These are phyloP conservation scores for Eucidaris tribuloides DNA, from an alignment of 35 echinoderm and acorn worm species.

Conservation along the genomic window DNA sequence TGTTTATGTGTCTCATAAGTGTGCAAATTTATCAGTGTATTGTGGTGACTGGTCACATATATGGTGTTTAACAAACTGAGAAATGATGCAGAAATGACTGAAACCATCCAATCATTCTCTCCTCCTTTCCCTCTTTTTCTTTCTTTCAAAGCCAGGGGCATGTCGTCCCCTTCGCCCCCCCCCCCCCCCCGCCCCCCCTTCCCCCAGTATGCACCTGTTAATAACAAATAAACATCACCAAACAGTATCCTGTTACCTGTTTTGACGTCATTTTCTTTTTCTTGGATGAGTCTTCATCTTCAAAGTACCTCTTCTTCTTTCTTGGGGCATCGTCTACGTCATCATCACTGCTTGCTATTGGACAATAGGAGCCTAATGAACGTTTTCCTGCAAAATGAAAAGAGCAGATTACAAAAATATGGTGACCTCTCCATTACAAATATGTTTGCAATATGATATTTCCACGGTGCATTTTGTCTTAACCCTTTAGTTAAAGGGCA, in stretches of 20 bases:
- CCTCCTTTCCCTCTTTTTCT: background rate
- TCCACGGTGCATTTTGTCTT: background rate
- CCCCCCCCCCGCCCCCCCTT: no score
- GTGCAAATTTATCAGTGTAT: no score
- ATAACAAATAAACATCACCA: background rate
- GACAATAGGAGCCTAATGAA: slow-evolving; percentile 26
- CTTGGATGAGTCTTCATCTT: slow-evolving; percentile 16
- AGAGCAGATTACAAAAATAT: background rate
- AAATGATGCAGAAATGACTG: background rate
- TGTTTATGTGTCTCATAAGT: no score
- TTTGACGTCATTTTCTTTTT: slow-evolving; percentile 55
- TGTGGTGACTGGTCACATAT: no score
- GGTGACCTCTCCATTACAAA: background rate
- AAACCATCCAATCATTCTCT: background rate
- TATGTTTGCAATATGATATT: no score
- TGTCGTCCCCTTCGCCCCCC: background rate
- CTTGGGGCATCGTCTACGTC: slow-evolving; percentile 1
- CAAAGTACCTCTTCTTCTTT: slow-evolving; percentile 65
- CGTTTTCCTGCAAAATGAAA: slow-evolving; percentile 5
- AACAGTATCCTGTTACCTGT: slow-evolving; percentile 23
- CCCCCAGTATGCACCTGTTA: background rate
- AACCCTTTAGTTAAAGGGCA: background rate
- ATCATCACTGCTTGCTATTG: slow-evolving; percentile 20
- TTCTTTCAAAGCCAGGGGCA: background rate
- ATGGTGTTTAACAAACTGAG: no score